Base-by-base conservation (phyloP, 2,888 invertebrate species). In the Dichetophora obliterata region DNA sequence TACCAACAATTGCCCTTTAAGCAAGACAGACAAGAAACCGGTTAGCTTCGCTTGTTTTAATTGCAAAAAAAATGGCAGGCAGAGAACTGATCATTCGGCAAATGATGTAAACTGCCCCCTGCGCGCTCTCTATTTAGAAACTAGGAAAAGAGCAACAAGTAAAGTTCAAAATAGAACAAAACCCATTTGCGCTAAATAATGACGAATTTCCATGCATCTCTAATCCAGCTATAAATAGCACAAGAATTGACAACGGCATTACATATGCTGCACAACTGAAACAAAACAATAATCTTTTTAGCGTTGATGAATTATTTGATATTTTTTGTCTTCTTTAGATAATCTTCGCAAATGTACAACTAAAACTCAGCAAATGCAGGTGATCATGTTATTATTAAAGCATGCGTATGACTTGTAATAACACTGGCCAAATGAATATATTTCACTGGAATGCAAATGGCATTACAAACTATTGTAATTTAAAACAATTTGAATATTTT, bases 371-470 rank as follows among this genome's bases (percentile, higher is more conserved):
- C 73, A 73, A 61, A 61, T 73, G 14, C 71, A 59, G 19, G 43
- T 71, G 31, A 37, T 57, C 5, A 71, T 70, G 37, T 71, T 37
- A 27, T 5, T 52, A 5, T 54, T 54, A 54, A 54, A 54, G 31
- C 31, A 31, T 31, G 31, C 31, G 31, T 31, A 31, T 31, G 31
- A 31, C 31, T 31, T 31, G 31, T 72, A 72, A 48, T 72, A 11
- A 14, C 43, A 50, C 14, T 34, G 74, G 24, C 14, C 52, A 52
- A 52, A 61, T 73, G 3, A 73, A 50, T 48, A 73, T 73, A 31
- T 52, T 73, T 48, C 65, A 74, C 24, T 74, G 74, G 61, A 74
- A 74, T 74, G 74, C 74, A 3, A 74, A 74, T 52, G 74, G 74
- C 50, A 65, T 63, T n/a, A 50, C 74, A 6, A 65, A 31, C n/a